These are phyloP conservation scores for Thysanoteuthis rhombus DNA, from an alignment of 2,888 invertebrate species.

Conservation along the genomic window DNA sequence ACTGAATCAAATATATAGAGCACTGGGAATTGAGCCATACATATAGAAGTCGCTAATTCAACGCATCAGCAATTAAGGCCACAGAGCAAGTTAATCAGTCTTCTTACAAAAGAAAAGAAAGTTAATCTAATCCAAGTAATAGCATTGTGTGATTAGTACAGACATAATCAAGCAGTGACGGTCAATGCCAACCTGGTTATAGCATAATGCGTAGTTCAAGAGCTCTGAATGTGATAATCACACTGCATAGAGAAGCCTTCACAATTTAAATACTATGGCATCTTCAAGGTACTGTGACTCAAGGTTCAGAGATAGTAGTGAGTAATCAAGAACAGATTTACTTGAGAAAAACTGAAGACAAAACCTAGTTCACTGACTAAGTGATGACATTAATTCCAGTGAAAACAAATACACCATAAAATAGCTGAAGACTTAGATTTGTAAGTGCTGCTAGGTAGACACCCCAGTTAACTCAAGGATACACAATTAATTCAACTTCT, in stretches of 20 bases:
- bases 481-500: too few relatives aligned
- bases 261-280: neutral
- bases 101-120: neutral
- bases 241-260: neutral
- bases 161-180: neutral
- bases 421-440: too few relatives aligned
- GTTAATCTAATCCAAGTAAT: neutral
- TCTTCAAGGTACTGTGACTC: neutral
- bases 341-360: too few relatives aligned
- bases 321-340: too few relatives aligned
- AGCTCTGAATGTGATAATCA: neutral
- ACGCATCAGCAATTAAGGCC: neutral
- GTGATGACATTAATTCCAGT: too few relatives aligned
- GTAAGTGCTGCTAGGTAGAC: too few relatives aligned
- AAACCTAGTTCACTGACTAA: too few relatives aligned
- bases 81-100: neutral
- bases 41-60: neutral
- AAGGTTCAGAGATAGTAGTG: neutral
- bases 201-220: neutral
- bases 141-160: neutral
- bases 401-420: too few relatives aligned
- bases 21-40: neutral
- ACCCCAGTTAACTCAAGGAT: too few relatives aligned
- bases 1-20: neutral
- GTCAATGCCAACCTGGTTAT: neutral